These are phyloP conservation scores for Bombus pyrosoma DNA, from an alignment of 1,140 invertebrate species.

Conservation along the genomic window DNA sequence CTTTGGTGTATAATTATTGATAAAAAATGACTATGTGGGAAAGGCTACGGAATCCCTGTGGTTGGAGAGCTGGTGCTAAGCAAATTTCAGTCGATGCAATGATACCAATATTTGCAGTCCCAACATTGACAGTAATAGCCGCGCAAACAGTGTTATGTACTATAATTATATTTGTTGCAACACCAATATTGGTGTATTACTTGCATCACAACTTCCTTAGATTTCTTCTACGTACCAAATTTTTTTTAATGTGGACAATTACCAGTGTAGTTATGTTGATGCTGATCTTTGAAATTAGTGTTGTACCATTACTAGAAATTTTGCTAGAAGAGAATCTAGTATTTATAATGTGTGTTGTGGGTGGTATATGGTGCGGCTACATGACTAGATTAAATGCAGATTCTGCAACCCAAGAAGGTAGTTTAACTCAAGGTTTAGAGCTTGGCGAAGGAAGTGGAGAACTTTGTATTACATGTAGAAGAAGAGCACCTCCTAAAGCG, in stretches of 20 bases:
- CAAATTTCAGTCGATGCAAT: slow-evolving; percentile 84
- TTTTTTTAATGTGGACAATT: slow-evolving; percentile 87
- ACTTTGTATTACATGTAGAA: slow-evolving; percentile 76
- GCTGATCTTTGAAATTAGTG: slow-evolving; percentile 86
- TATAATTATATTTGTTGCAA: slow-evolving; percentile 84
- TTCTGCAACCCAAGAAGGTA: slow-evolving; percentile 71
- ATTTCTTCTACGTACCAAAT: slow-evolving; percentile 85
- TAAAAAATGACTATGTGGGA: slow-evolving; percentile 78
- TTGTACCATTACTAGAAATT: slow-evolving; percentile 86
- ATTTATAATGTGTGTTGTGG: slow-evolving; percentile 84
- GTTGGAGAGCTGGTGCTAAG: slow-evolving; percentile 80
- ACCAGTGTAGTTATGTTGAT: slow-evolving; percentile 85
- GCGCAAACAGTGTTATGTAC: slow-evolving; percentile 85
- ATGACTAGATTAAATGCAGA: slow-evolving; percentile 83
- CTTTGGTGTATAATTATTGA: background rate
- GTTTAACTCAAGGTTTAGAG: slow-evolving; percentile 69
- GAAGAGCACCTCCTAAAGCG: slow-evolving; percentile 72
- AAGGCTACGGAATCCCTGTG: slow-evolving; percentile 80
- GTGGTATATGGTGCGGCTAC: slow-evolving; percentile 84
- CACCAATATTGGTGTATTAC: slow-evolving; percentile 85
- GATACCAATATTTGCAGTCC: slow-evolving; percentile 86
- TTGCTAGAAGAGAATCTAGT: slow-evolving; percentile 86
- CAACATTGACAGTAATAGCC: slow-evolving; percentile 84
- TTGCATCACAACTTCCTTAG: slow-evolving; percentile 84
- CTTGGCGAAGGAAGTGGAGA: slow-evolving; percentile 78